Evolutionary conservation across 2,888 invertebrate genomes (phyloP).

Genomic region (Lamellibrachia satsuma): DNA sequence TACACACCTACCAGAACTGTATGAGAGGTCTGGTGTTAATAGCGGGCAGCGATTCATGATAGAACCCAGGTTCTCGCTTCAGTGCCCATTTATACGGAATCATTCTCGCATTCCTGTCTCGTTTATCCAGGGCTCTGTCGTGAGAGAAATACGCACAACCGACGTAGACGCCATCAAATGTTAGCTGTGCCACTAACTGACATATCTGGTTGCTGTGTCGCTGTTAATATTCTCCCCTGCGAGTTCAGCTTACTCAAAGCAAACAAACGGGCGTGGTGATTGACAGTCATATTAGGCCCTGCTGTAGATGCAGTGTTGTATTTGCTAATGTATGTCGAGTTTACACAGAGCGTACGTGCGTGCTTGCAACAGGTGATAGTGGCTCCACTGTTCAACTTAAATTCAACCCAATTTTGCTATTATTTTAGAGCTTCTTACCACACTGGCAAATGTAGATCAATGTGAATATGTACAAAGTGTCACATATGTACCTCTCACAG

Average conservation of each 20-base stretch:
- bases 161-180: constrained; percentile 1
- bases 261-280: background rate
- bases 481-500: background rate
- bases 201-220: background rate
- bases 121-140: background rate
- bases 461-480: background rate
- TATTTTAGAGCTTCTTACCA: background rate
- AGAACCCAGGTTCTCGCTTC: background rate
- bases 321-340: background rate
- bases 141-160: background rate
- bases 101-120: background rate
- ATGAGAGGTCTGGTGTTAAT: background rate
- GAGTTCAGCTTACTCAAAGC: constrained; percentile 1
- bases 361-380: background rate
- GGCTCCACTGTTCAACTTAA: background rate
- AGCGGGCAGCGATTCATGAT: background rate
- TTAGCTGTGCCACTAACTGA: background rate
- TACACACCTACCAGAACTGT: constrained; percentile 17
- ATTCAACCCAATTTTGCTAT: background rate
- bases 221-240: background rate
- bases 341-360: background rate
- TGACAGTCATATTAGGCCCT: background rate
- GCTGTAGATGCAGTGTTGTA: background rate
- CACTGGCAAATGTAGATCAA: background rate
- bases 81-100: background rate